Conservation (phyloP, 2,888 invertebrate genomes). For the Linnaemya vulpina region DNA sequence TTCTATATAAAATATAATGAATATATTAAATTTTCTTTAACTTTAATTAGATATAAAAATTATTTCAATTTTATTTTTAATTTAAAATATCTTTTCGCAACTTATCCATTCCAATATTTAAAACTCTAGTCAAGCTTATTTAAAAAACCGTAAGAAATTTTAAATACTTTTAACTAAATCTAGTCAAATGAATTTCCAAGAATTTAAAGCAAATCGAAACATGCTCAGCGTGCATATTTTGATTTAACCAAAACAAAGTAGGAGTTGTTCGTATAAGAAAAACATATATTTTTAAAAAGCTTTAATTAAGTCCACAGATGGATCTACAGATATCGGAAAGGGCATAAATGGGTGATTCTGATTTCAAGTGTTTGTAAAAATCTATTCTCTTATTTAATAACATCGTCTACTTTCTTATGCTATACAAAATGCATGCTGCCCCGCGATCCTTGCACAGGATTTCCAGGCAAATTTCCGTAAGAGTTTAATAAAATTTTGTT, state of each 20-base stretch:
- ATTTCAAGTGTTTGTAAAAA: too few species aligned
- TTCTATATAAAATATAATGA: conserved; percentile 44
- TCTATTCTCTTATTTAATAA: too few species aligned
- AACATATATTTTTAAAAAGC: too few species aligned
- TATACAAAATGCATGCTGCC: too few species aligned
- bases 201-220: background rate
- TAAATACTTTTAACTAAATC: conserved; percentile 28
- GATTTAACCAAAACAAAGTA: background rate
- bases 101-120: conserved; percentile 58
- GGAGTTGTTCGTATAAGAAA: background rate
- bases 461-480: too few species aligned
- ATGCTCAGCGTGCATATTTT: conserved; percentile 25
- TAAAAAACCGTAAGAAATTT: conserved; percentile 5
- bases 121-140: conserved; percentile 40
- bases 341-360: too few species aligned
- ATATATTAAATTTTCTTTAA: conserved; percentile 12
- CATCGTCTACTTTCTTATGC: too few species aligned
- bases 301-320: too few species aligned
- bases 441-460: too few species aligned
- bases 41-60: background rate
- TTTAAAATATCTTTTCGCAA: conserved; percentile 28
- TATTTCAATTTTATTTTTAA: conserved; percentile 20
- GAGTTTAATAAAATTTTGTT: too few species aligned
- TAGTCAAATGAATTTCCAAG: conserved; percentile 54
- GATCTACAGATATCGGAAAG: too few species aligned